These are phyloP conservation scores for Ornithoptera alexandrae DNA, from an alignment of 2,888 invertebrate species.

Conservation along the genomic window DNA sequence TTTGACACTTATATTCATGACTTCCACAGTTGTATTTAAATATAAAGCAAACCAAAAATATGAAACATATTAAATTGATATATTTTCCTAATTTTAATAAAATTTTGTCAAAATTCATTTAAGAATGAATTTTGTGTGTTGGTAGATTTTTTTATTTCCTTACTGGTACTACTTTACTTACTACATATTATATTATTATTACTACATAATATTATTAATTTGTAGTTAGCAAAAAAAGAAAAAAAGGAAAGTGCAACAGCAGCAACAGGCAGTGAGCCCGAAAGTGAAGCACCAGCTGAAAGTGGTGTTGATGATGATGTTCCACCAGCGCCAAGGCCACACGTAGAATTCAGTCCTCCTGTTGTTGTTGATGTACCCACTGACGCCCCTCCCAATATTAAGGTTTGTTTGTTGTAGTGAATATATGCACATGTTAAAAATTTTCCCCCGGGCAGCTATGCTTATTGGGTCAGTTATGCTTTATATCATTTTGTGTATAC, in stretches of 20 bases:
- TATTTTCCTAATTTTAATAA: too few species aligned
- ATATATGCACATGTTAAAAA: not conserved
- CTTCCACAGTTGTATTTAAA: too few species aligned
- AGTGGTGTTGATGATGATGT: constrained; percentile 70
- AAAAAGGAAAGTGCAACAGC: constrained; percentile 61
- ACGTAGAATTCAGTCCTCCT: constrained; percentile 85
- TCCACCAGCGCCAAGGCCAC: constrained; percentile 58
- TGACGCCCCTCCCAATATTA: constrained; percentile 74
- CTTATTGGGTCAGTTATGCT: constrained; percentile 12
- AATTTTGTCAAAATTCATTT: too few species aligned
- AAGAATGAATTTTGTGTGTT: too few species aligned
- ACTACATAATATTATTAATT: constrained; percentile 1
- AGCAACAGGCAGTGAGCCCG: constrained; percentile 66
- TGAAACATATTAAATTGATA: too few species aligned
- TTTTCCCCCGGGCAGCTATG: not conserved
- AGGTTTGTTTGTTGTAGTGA: constrained; percentile 46
- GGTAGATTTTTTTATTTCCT: too few species aligned
- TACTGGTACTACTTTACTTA: too few species aligned
- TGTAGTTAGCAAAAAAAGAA: constrained; percentile 71
- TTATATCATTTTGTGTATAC: constrained; percentile 7
- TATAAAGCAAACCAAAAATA: too few species aligned
- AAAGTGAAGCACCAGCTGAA: constrained; percentile 70
- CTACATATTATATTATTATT: too few species aligned
- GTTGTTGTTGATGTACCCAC: constrained; percentile 82
- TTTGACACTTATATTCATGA: too few species aligned